These are phyloP conservation scores for Heteromormyrus szaboi DNA, from an alignment of 2,797 vertebrate genomes.

Conservation along the genomic window DNA sequence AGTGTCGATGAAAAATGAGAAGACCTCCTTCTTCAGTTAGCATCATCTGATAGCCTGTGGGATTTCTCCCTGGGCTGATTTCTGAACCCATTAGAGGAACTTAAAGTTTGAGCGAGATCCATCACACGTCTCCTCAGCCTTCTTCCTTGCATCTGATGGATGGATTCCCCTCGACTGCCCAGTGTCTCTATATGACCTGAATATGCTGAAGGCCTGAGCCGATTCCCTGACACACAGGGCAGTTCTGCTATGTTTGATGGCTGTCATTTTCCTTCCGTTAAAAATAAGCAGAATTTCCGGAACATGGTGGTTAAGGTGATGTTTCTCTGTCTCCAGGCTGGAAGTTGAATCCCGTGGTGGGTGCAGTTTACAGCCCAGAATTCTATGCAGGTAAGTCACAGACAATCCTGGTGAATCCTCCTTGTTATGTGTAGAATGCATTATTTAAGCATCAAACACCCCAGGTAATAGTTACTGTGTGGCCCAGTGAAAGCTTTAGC, in stretches of 20 bases:
- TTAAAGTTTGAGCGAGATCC: conserved; percentile 46
- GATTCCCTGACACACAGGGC: not conserved
- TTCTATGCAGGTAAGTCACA: conserved; percentile 90
- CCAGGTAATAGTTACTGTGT: not conserved
- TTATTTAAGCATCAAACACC: not conserved
- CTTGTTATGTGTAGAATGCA: not conserved
- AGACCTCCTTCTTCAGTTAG: conserved; percentile 45
- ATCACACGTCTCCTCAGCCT: conserved; percentile 38
- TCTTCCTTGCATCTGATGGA: not conserved
- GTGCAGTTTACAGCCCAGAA: conserved; percentile 93
- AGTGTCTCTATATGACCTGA: not conserved
- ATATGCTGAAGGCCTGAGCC: not conserved
- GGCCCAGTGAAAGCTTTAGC: not conserved
- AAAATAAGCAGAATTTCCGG: not conserved
- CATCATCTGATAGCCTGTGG: conserved; percentile 35
- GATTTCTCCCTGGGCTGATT: conserved; percentile 35
- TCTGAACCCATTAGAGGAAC: conserved; percentile 45
- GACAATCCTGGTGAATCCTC: conserved; percentile 43
- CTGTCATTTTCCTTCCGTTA: not conserved
- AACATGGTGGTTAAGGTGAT: conserved; percentile 13
- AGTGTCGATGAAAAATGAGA: conserved; percentile 45
- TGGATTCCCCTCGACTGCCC: not conserved
- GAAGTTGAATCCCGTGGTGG: conserved; percentile 97
- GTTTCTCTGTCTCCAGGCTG: conserved; percentile 71
- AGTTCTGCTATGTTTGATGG: not conserved